These are phyloP conservation scores for Archaeoteleia sp. DNA, from an alignment of 2,888 invertebrate genomes.

Conservation along the genomic window DNA sequence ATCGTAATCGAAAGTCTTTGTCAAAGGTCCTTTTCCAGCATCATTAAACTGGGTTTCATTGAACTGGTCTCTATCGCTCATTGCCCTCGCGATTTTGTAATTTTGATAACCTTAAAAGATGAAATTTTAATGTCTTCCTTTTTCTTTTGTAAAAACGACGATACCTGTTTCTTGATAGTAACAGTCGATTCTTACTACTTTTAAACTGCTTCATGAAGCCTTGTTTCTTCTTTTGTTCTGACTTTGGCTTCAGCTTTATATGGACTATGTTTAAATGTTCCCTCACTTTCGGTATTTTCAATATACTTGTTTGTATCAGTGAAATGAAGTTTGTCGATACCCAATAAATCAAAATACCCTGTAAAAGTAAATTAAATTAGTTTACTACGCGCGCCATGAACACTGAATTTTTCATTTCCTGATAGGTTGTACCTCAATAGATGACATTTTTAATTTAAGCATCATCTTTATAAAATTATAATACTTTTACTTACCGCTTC, in stretches of 20 bases:
- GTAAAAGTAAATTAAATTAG: conserved; percentile 25
- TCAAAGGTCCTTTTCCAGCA: too few relatives aligned
- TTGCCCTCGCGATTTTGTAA: too few relatives aligned
- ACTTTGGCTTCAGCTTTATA: conserved; percentile 54
- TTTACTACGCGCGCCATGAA: too few relatives aligned
- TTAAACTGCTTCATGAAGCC: conserved; percentile 86
- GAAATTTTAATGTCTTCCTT: too few relatives aligned
- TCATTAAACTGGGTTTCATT: too few relatives aligned
- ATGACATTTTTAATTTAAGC: neutral
- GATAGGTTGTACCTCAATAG: too few relatives aligned
- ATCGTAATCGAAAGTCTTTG: too few relatives aligned
- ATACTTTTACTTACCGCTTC: conserved; percentile 79
- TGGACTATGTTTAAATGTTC: conserved; percentile 85
- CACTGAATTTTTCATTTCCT: too few relatives aligned
- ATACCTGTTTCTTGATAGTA: too few relatives aligned
- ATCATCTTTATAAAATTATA: conserved; percentile 3
- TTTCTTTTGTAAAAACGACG: too few relatives aligned
- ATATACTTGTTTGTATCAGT: conserved; percentile 84
- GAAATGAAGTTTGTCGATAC: conserved; percentile 90
- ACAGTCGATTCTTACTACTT: conserved; percentile 80
- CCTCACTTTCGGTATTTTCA: conserved; percentile 85
- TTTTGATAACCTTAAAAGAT: too few relatives aligned
- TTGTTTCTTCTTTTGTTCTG: conserved; percentile 76
- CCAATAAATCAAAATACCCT: conserved; percentile 94
- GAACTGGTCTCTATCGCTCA: too few relatives aligned